These are phyloP conservation scores for Scylla paramamosain DNA, from an alignment of 1,140 invertebrate species.

Conservation along the genomic window DNA sequence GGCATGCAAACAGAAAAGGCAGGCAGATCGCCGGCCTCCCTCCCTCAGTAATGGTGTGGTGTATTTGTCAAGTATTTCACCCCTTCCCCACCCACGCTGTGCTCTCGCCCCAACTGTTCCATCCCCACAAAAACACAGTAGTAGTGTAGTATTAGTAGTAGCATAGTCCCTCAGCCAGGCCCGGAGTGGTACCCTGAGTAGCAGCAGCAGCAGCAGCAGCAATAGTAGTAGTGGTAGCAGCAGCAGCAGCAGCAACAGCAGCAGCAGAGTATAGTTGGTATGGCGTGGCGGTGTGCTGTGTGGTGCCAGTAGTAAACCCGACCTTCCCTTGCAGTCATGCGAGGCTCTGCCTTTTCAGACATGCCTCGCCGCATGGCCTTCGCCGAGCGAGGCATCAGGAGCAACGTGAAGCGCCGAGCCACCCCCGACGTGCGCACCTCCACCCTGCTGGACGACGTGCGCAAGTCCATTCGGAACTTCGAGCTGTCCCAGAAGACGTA, in stretches of 20 bases:
- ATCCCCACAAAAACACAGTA: too few relatives aligned
- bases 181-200: too few relatives aligned
- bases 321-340: neutral
- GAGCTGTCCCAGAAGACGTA: constrained; percentile 76
- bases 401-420: constrained; percentile 65
- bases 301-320: neutral
- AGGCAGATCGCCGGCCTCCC: too few relatives aligned
- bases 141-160: too few relatives aligned
- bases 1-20: neutral
- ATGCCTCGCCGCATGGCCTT: constrained; percentile 75
- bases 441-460: constrained; percentile 74
- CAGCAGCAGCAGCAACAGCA: too few relatives aligned
- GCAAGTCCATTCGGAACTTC: constrained; percentile 75
- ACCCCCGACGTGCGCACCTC: constrained; percentile 73
- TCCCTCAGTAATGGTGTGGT: too few relatives aligned
- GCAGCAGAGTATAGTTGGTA: neutral
- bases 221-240: too few relatives aligned
- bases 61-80: too few relatives aligned
- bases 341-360: constrained; percentile 28
- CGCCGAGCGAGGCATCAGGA: constrained; percentile 76
- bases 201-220: too few relatives aligned
- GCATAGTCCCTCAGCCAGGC: too few relatives aligned
- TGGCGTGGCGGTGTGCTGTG: neutral
- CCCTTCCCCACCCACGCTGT: too few relatives aligned
- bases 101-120: too few relatives aligned